Evolutionary conservation across 2,888 invertebrate species (phyloP), one percentile per base, ranked within the genome.

Genomic region (Heliconius ethilla): DNA sequence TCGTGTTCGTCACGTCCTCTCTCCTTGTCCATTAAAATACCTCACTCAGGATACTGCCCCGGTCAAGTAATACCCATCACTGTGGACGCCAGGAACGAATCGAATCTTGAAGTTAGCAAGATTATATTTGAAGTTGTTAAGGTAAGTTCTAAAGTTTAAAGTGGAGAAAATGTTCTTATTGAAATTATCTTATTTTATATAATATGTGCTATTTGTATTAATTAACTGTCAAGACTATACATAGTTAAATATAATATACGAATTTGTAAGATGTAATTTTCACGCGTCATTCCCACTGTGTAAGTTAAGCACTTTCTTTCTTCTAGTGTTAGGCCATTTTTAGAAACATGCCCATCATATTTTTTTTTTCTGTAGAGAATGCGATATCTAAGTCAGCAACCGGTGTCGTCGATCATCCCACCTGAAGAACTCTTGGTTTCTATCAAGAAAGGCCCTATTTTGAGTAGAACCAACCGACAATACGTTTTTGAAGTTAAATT

Each of bases 21-120:
- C 51, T 78, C 59, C 1, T 78, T 92, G 9, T 81, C 80, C 7
- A 80, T 89, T 0, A 80, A 79, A 0, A 73, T 90, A 70, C 91
- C 91, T 0, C 77, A 84, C 84, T 27, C 82, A 0, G 92, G 90
- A 5, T 90, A 86, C 83, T 89, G 89, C 51, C 89, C 92, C 13
- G 92, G 91, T 0, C 89, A 90, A 80, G 29, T 25, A 15, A 84
- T 92, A 25, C 90, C 91, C 0, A 83, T 91, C 3, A 78, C 81
- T 0, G 81, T 92, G 0, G 76, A 83, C 2, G 88, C 87, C 0
- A 66, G 85, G 0, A 92, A 92, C 76, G 69, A 83, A 0, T 87
- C 88, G 80, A 85, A 70, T 7, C 81, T 86, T 2, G 91, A 92
- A 81, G 84, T 93, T 11, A 83, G 82, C 6, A 85, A 85, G 75